A percentile compares a stretch with the other conserved stretches of the same genome.
Evolutionary conservation across 2,888 invertebrate species (phyloP).

Genomic region (Acronicta leporina): DNA sequence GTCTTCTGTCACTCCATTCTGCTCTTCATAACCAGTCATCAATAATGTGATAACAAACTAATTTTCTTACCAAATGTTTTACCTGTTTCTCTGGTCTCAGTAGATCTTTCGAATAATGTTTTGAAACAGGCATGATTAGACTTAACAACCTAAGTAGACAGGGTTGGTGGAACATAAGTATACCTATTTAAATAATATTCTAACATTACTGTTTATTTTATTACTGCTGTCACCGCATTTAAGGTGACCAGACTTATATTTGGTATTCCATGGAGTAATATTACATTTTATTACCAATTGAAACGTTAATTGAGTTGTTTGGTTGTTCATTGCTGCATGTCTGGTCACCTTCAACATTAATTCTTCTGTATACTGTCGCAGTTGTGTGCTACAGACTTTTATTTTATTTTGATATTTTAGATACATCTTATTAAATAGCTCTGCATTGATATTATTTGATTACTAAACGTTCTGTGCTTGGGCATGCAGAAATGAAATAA

Average conservation of each 20-base stretch:
- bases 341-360: conserved; percentile 83
- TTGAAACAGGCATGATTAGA: conserved; percentile 78
- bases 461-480: conserved; percentile 83
- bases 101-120: conserved; percentile 52
- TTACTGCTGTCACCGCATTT: conserved; percentile 83
- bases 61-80: conserved; percentile 27
- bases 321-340: conserved; percentile 85
- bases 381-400: conserved; percentile 73
- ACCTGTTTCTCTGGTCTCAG: conserved; percentile 57
- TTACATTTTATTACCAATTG: conserved; percentile 28
- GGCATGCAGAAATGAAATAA: conserved; percentile 89
- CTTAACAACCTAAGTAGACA: conserved; percentile 81
- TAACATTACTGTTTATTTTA: conserved; percentile 63
- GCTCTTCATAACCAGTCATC: conserved; percentile 25
- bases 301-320: conserved; percentile 37
- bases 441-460: conserved; percentile 77
- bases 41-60: conserved; percentile 42
- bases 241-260: conserved; percentile 85
- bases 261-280: conserved; percentile 30
- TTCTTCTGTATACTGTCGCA: conserved; percentile 71
- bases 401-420: conserved; percentile 68
- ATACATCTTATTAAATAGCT: conserved; percentile 68
- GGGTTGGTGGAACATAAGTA: conserved; percentile 73
- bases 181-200: conserved; percentile 65
- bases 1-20: conserved; percentile 10